A percentile compares a stretch with the other conserved stretches of the same genome.
These are phyloP conservation scores for Fulmarus glacialis DNA, from an alignment of 2,113 vertebrate genomes.

Conservation along the genomic window DNA sequence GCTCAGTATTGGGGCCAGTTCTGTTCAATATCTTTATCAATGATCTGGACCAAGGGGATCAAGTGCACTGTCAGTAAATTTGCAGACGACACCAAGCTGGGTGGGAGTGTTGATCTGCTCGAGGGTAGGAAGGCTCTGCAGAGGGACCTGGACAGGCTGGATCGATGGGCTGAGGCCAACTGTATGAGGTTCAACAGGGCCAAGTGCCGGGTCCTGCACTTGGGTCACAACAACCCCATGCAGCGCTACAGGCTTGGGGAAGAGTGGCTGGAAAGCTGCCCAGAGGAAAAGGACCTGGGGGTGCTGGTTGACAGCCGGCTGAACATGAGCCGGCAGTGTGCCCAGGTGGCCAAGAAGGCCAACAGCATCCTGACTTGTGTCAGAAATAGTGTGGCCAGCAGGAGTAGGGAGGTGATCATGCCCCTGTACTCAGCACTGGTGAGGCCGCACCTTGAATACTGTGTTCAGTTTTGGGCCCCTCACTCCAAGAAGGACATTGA, in stretches of 20 bases:
- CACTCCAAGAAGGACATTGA: not conserved
- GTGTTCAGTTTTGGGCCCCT: not conserved
- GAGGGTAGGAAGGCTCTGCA: not conserved
- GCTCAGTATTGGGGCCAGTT: not conserved
- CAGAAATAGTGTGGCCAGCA: not conserved
- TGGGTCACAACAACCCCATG: no score
- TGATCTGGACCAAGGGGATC: not conserved
- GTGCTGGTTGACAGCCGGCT: fast-evolving
- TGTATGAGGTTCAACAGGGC: not conserved
- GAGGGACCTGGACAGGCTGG: not conserved
- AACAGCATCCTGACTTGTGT: not conserved
- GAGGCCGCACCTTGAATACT: fast-evolving
- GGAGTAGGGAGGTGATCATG: not conserved
- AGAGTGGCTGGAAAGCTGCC: not conserved
- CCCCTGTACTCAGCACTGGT: not conserved
- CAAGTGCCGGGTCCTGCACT: fast-evolving
- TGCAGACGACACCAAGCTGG: not conserved
- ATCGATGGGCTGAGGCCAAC: fast-evolving
- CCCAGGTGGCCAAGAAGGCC: not conserved
- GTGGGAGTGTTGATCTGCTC: not conserved
- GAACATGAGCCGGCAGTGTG: not conserved
- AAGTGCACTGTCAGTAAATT: not conserved
- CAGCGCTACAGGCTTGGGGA: no score
- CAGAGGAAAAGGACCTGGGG: not conserved
- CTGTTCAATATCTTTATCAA: no score